Conservation (phyloP, 2,113 vertebrate genomes). For the Columba janthina region DNA sequence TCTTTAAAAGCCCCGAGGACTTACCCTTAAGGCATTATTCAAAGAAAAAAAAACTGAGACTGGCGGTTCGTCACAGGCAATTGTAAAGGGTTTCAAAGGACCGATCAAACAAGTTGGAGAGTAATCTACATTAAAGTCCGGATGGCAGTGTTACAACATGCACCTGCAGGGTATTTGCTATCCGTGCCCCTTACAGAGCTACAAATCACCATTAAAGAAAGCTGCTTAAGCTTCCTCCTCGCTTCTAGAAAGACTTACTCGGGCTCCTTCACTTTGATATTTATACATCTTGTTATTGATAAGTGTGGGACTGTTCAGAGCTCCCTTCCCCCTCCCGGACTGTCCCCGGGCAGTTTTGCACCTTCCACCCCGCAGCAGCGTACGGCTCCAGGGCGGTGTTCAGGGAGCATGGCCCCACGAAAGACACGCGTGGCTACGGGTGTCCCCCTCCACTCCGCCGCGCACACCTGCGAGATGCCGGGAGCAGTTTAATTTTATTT, state of each 20-base stretch:
- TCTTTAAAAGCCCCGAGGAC: slow-evolving; percentile 79
- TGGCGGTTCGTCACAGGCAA: slow-evolving; percentile 84
- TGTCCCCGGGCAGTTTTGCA: not conserved
- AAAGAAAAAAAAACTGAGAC: slow-evolving; percentile 72
- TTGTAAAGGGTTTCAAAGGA: slow-evolving; percentile 83
- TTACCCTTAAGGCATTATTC: slow-evolving; percentile 81
- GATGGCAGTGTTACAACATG: slow-evolving; percentile 77
- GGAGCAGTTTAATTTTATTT: not conserved
- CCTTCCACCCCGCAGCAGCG: not conserved
- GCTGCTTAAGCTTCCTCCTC: slow-evolving; percentile 72
- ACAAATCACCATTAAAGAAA: slow-evolving; percentile 81
- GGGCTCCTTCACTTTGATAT: slow-evolving; percentile 76
- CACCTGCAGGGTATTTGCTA: slow-evolving; percentile 82
- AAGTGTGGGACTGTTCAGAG: slow-evolving; percentile 35
- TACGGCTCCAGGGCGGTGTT: not conserved
- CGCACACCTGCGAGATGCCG: not conserved
- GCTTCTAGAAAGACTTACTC: slow-evolving; percentile 69
- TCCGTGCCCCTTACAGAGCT: slow-evolving; percentile 73
- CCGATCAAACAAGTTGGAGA: slow-evolving; percentile 81
- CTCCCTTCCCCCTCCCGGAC: slow-evolving; percentile 19
- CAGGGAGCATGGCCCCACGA: not conserved
- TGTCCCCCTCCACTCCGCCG: no score
- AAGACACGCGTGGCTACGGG: not conserved
- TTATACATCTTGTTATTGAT: slow-evolving; percentile 69
- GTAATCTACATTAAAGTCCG: slow-evolving; percentile 82